phyloP scores from a whole-genome alignment of 2,113 vertebrate genomes.

The Poeciliopsis retropinna region DNA sequence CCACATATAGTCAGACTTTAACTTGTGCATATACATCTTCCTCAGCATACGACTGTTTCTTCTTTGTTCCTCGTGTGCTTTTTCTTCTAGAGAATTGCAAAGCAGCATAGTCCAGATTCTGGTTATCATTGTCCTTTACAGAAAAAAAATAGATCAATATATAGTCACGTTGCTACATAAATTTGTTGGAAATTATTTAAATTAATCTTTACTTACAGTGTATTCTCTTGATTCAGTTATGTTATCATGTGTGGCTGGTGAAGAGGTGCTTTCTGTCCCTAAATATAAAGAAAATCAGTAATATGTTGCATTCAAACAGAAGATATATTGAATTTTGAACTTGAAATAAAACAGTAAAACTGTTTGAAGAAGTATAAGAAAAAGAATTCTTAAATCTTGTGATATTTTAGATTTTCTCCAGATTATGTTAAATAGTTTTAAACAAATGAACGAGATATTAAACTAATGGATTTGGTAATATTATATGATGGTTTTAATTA shows the following conservation, averaged over 20 bases:
- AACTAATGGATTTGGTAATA: too few species aligned
- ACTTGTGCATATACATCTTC: background rate
- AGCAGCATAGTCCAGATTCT: slow-evolving; percentile 17
- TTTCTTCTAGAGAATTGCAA: slow-evolving; percentile 4
- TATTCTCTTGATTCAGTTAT: background rate
- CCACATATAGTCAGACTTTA: fast-evolving
- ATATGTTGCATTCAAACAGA: fast-evolving
- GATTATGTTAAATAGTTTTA: too few species aligned
- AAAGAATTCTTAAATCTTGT: too few species aligned
- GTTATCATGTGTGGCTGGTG: background rate
- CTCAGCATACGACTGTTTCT: background rate
- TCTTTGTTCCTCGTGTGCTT: slow-evolving; percentile 9
- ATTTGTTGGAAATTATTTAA: background rate
- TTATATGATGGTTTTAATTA: too few species aligned
- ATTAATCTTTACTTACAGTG: background rate
- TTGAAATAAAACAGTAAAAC: too few species aligned
- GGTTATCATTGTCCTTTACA: background rate
- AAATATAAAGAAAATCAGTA: background rate
- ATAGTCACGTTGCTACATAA: fast-evolving
- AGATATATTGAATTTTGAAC: background rate
- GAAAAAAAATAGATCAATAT: background rate
- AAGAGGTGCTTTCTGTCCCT: background rate
- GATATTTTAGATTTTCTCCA: too few species aligned
- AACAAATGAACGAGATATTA: too few species aligned
- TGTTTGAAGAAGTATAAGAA: too few species aligned